Conservation (phyloP, 92 coral and sea anemone genomes). For the Chrysogorgia sp. region DNA sequence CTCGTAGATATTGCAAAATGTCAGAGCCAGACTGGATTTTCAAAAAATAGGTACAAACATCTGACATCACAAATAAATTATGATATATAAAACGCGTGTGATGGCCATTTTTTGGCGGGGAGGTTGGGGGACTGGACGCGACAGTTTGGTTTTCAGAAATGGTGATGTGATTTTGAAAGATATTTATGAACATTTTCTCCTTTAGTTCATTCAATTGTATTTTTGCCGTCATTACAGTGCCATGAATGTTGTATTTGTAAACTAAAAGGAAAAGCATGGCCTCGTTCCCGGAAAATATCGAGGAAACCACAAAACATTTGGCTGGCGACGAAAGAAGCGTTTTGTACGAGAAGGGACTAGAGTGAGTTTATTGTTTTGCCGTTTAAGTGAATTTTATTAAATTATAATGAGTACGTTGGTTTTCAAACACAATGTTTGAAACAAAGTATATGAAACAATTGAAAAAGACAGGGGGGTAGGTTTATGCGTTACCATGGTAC, state of each 20-base stretch:
- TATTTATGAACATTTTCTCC: no score
- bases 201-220: no score
- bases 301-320: not conserved
- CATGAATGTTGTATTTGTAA: no score
- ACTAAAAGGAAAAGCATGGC: no score
- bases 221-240: no score
- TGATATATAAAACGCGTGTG: no score
- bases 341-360: constrained; percentile 38
- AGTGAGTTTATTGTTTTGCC: constrained; percentile 13
- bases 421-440: not conserved
- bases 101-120: no score
- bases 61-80: no score
- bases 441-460: not conserved
- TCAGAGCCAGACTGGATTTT: constrained; percentile 10
- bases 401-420: not conserved
- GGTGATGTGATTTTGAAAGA: no score
- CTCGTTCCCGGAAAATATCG: not conserved
- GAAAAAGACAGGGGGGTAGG: not conserved
- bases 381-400: not conserved
- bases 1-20: constrained; percentile 5
- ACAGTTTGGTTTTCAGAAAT: no score
- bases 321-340: constrained; percentile 23
- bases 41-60: not conserved
- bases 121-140: no score
- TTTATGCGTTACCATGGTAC: constrained; percentile 8